Evolutionary conservation across 2,888 invertebrate species (phyloP).

Genomic region (Thalpophila matura): DNA sequence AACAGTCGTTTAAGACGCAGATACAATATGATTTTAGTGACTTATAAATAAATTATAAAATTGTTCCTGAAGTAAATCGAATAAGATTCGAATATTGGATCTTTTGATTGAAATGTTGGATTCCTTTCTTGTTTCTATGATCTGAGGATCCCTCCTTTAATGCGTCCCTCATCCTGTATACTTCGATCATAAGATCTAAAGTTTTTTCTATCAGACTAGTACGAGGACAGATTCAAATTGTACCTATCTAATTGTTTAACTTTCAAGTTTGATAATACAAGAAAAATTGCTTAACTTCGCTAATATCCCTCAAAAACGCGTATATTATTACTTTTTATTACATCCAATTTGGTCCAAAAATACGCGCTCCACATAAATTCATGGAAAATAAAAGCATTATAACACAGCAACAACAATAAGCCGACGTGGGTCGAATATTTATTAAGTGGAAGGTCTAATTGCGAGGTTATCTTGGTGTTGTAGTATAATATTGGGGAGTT

Average conservation of each 20-base stretch:
- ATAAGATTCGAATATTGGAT: no score
- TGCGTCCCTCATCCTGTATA: no score
- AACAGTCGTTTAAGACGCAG: no score
- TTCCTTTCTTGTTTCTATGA: no score
- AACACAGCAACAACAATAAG: slow-evolving; percentile 62
- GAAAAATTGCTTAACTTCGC: slow-evolving; percentile 9
- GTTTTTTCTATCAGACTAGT: neutral
- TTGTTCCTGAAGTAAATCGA: no score
- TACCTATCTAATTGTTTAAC: slow-evolving; percentile 2
- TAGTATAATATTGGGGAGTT: slow-evolving; percentile 51
- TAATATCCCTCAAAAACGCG: slow-evolving; percentile 43
- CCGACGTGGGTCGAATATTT: slow-evolving; percentile 66
- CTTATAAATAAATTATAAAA: no score
- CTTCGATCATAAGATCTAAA: neutral
- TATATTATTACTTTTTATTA: slow-evolving; percentile 55
- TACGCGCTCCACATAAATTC: slow-evolving; percentile 55
- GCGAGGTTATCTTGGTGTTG: slow-evolving; percentile 59
- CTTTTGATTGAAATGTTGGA: no score
- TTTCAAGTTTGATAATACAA: slow-evolving; percentile 4
- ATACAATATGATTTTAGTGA: no score
- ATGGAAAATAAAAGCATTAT: slow-evolving; percentile 67
- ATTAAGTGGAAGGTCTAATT: slow-evolving; percentile 65
- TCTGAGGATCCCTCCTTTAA: no score
- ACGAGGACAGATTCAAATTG: neutral
- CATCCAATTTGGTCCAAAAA: slow-evolving; percentile 52